Evolutionary conservation across 2,888 invertebrate genomes (phyloP).

Genomic region (Gisinianus flammeolus): DNA sequence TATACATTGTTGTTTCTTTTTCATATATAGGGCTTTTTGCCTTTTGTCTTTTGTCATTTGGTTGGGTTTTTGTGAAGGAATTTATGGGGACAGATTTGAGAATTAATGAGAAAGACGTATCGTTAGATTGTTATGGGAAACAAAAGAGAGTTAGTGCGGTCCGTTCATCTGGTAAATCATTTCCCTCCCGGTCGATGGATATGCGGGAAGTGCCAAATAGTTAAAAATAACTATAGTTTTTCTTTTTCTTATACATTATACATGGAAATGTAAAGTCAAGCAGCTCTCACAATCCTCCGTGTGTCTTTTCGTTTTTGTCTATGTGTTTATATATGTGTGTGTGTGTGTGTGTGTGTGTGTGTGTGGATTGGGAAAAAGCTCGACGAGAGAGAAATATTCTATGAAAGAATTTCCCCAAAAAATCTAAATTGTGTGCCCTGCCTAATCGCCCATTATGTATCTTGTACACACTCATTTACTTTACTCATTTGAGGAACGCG

Average conservation of each 20-base stretch:
- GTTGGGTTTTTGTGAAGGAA: conserved; percentile 27
- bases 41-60: neutral
- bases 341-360: neutral
- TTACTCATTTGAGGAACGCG: conserved; percentile 34
- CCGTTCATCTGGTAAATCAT: conserved; percentile 43
- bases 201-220: conserved; percentile 38
- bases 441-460: conserved; percentile 39
- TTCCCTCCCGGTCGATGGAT: conserved; percentile 39
- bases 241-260: neutral
- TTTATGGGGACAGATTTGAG: conserved; percentile 41
- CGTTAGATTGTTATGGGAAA: conserved; percentile 41
- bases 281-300: neutral
- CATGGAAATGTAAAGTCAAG: no score
- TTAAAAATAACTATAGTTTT: conserved; percentile 27
- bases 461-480: conserved; percentile 35
- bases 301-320: no score
- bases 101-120: conserved; percentile 40
- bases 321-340: neutral
- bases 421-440: conserved; percentile 35
- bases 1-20: neutral
- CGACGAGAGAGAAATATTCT: neutral
- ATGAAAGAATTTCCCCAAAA: conserved; percentile 36
- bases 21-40: neutral
- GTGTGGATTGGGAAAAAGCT: neutral
- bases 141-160: conserved; percentile 34